These are phyloP conservation scores for Lophura nycthemera DNA, from an alignment of 2,113 vertebrate genomes.

Conservation along the genomic window DNA sequence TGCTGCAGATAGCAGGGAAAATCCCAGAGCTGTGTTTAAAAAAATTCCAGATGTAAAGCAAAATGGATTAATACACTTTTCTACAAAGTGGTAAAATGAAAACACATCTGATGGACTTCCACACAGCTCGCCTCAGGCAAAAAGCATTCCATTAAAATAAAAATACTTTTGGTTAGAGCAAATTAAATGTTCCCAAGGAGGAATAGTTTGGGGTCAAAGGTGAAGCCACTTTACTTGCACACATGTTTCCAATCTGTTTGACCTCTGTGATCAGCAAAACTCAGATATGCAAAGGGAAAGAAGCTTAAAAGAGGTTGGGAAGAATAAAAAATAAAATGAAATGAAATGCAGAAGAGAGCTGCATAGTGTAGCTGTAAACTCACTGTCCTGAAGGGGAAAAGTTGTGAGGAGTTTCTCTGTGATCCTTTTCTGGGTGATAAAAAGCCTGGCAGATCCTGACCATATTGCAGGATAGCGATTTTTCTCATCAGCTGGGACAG, in stretches of 20 bases:
- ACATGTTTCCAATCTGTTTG: constrained; percentile 74
- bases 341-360: constrained; percentile 27
- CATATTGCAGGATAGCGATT: not conserved
- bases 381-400: not conserved
- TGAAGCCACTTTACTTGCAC: constrained; percentile 67
- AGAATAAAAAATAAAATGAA: constrained; percentile 17
- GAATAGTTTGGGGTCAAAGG: constrained; percentile 69
- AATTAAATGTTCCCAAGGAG: constrained; percentile 73
- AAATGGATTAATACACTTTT: constrained; percentile 69
- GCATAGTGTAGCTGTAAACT: constrained; percentile 10
- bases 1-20: constrained; percentile 18
- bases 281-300: constrained; percentile 62
- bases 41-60: constrained; percentile 64
- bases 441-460: not conserved
- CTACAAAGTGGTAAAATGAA: constrained; percentile 71
- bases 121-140: constrained; percentile 66
- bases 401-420: not conserved
- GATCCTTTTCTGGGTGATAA: not conserved
- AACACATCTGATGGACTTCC: constrained; percentile 71
- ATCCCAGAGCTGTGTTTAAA: constrained; percentile 49
- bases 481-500: not conserved
- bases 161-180: constrained; percentile 70
- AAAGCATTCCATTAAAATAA: constrained; percentile 73
- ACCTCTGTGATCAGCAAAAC: constrained; percentile 70
- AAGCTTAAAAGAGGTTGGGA: constrained; percentile 24